Base-by-base conservation (phyloP, 1,140 invertebrate genomes). In the Drosophila paulistorum region DNA sequence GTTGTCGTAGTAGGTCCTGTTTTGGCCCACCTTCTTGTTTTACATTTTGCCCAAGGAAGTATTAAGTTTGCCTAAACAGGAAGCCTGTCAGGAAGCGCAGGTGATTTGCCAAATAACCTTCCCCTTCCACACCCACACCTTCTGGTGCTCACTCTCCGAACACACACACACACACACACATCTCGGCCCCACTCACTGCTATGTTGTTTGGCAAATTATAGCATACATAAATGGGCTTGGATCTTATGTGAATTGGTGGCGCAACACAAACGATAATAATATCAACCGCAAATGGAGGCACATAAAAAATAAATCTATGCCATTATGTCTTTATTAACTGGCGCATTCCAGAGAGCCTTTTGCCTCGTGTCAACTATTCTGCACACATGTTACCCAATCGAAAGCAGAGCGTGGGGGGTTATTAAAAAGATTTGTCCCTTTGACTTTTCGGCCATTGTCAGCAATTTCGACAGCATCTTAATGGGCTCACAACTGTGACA, bases 311-410 rank as follows among this genome's bases (percentile, higher is more conserved):
- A 86, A 86, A 86, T 86, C 82, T 77, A 82, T 82, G 80, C 71
- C 74, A 87, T 87, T 87, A 87, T 87, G 84, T 89, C 84, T 89
- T 89, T 87, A 87, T 87, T 87, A 87, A 87, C 80, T 89, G 80
- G 68, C 62, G 66, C 59, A 78, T 68, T 51, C 62, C 14, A 42
- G 42, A 14, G 51, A 42, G 61, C 39, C 30, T 30, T 30, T 54
- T 30, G 13, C 33, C 48, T 70, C 39, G 77, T 84, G 74, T 68
- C 66, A 73, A 84, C 84, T 81, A 83, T 87, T 87, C 54, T 30
- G 54, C 71, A 68, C 80, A 89, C 84, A 77, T 84, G 74, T 77
- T 80, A 7, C 23, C 55, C 37, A 68, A 6, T 30, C 57, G 9
- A 3, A 30, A 23, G 45, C 3, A 3, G 0, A 0, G 45, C 9